Base-by-base conservation (phyloP, 53 echinoderm and acorn worm genomes). In the Holothuria leucospilota region DNA sequence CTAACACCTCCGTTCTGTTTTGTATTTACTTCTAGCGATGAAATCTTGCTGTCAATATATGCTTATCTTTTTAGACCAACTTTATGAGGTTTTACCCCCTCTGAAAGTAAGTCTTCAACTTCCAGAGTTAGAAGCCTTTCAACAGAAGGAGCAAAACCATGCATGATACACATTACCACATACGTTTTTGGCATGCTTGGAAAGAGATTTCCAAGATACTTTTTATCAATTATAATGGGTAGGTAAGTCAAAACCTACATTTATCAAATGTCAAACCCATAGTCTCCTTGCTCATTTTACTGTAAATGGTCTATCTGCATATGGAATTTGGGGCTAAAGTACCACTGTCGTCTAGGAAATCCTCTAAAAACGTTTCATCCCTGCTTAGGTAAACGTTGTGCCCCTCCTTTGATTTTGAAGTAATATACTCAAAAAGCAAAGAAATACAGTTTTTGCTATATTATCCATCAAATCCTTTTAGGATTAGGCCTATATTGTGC, bases 361-460 rank as follows among this genome's bases (percentile, higher is more conserved):
- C n/a, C n/a, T n/a, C n/a, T n/a, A n/a, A n/a, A n/a, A n/a, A n/a
- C 90, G 92, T 92, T 65, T 92, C 87, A 88, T 94, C 90, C 13
- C 88, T 90, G 69, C 72, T 77, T 6, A 94, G 42, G 69, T 89
- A 91, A 63, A 90, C 49, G 25, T 21, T 13, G 30, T 78, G 26
- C 23, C 16, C 78, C 8, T 78, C 25, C n/a, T 14, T 53, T 24
- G 21, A 15, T 10, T 78, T 53, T 24, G 49, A n/a, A 14, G 34
- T 20, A 34, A 74, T 8, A 40, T 39, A 74, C 12, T 30, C 42
- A 74, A 16, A 18, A 24, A 74, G 78, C 52, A 20, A 78, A 20
- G 58, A 51, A 78, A 12, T 8, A 23, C 60, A 40, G 64, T 82
- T 82, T 29, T 82, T 15, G n/a, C n/a, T n/a, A 90, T 81, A 61